These are phyloP conservation scores for Rapana venosa DNA, from an alignment of 2,888 invertebrate genomes.

Conservation along the genomic window DNA sequence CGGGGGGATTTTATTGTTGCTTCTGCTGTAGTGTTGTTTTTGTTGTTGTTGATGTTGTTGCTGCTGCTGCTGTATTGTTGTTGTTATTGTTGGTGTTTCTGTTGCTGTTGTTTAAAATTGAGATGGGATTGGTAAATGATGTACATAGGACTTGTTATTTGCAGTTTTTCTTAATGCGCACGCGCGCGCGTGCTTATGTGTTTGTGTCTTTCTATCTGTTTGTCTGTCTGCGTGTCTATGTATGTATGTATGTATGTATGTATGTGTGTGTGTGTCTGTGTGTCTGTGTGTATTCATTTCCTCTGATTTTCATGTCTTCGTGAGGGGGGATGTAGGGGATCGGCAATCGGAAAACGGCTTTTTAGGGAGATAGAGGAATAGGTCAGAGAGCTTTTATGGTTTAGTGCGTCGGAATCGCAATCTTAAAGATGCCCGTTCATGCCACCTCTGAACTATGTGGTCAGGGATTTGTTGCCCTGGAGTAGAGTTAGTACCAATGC, in stretches of 20 bases:
- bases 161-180: background rate
- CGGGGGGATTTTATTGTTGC: too few species aligned
- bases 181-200: background rate
- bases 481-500: too few species aligned
- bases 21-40: background rate
- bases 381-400: too few species aligned
- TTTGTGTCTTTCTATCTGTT: background rate
- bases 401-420: too few species aligned
- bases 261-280: slow-evolving; percentile 6
- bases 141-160: background rate
- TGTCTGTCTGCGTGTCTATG: slow-evolving; percentile 10
- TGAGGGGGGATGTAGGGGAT: too few species aligned
- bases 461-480: too few species aligned
- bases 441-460: too few species aligned
- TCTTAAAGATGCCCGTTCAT: too few species aligned
- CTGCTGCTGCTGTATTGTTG: background rate
- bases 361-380: too few species aligned
- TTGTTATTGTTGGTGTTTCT: background rate
- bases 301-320: too few species aligned
- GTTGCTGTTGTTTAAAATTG: background rate
- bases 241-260: slow-evolving; percentile 20
- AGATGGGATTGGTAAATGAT: too few species aligned
- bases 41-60: background rate
- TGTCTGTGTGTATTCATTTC: slow-evolving; percentile 12
- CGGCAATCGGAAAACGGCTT: too few species aligned